Conservation (phyloP, 2,797 vertebrate species). For the Crocodylus rhombifer region DNA sequence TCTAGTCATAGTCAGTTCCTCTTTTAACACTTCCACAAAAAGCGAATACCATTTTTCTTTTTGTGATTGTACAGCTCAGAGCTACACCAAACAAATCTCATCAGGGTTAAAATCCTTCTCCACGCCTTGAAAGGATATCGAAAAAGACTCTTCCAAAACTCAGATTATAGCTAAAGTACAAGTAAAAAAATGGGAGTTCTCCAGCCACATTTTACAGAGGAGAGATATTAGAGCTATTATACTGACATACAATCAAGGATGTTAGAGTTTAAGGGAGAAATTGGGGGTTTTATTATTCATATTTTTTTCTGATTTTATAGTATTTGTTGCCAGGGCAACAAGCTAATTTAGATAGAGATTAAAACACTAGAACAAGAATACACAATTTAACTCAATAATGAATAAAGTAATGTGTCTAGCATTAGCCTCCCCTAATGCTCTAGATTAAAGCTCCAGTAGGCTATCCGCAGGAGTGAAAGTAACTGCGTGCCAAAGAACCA, state of each 20-base stretch:
- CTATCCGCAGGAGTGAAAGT: fast-evolving
- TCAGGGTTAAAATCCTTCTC: background rate
- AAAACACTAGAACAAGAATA: background rate
- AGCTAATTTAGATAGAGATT: background rate
- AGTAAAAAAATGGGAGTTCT: background rate
- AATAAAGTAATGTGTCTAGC: background rate
- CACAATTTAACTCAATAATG: no score
- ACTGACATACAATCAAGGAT: background rate
- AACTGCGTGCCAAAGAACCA: no score
- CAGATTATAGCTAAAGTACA: background rate
- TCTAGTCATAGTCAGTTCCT: background rate
- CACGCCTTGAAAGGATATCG: background rate
- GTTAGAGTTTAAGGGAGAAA: background rate
- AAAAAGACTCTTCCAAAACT: background rate
- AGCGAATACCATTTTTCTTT: background rate
- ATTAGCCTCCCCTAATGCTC: background rate
- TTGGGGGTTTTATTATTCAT: background rate
- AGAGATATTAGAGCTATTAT: background rate
- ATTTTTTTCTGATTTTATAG: background rate
- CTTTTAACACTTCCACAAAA: background rate
- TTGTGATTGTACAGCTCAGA: background rate
- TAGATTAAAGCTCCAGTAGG: fast-evolving
- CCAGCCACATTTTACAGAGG: background rate
- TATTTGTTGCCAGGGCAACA: background rate
- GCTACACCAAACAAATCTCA: background rate